Percentiles rank a stretch among this genome's conserved stretches.
Conservation (phyloP, 2,113 vertebrate species). For the Bucco capensis region DNA sequence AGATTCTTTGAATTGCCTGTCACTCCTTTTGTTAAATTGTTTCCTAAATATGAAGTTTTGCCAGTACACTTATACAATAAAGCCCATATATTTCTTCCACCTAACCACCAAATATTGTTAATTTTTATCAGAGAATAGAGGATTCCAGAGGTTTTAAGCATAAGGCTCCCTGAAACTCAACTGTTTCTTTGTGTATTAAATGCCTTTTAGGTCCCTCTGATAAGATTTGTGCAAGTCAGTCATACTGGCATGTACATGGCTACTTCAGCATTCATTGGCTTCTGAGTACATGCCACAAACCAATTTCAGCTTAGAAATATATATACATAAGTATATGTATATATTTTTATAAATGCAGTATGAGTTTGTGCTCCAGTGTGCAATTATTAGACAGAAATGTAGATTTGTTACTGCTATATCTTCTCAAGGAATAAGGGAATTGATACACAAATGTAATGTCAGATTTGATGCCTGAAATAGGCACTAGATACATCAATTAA, state of each 20-base stretch:
- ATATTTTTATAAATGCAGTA: too few species aligned
- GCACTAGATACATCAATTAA: neutral
- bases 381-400: neutral
- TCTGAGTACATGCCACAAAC: neutral
- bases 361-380: neutral
- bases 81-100: neutral
- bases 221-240: neutral
- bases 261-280: neutral
- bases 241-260: neutral
- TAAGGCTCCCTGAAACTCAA: neutral
- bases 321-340: too few species aligned
- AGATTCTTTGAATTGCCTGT: neutral
- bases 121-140: neutral
- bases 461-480: neutral
- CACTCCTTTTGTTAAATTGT: neutral
- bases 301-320: neutral
- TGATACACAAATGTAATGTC: neutral
- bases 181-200: neutral
- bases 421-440: neutral
- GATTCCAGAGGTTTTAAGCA: neutral
- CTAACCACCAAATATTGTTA: neutral
- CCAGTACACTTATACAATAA: neutral
- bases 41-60: neutral
- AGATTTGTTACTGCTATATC: neutral
- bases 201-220: neutral